These are phyloP conservation scores for Cancer borealis DNA, from an alignment of 2,888 invertebrate species.

Conservation along the genomic window DNA sequence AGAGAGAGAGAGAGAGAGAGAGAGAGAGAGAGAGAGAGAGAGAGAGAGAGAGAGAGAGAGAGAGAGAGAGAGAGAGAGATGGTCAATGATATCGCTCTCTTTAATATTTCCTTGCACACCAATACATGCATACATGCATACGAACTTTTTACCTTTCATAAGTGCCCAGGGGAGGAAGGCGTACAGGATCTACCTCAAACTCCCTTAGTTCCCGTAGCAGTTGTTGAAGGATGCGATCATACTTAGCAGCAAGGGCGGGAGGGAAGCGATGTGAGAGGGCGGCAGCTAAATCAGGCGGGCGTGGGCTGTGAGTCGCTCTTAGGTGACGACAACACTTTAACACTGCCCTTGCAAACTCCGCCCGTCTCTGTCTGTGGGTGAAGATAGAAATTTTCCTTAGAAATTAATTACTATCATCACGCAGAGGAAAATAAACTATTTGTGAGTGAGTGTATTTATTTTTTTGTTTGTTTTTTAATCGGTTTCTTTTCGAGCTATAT, in stretches of 20 bases:
- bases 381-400: neutral
- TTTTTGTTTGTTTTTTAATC: too few relatives aligned
- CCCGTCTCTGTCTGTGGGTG: slow-evolving; percentile 57
- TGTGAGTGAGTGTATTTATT: too few relatives aligned
- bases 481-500: too few relatives aligned
- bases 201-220: slow-evolving; percentile 60
- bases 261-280: slow-evolving; percentile 60
- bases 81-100: too few relatives aligned
- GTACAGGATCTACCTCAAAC: slow-evolving; percentile 65
- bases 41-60: neutral
- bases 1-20: slow-evolving; percentile 25
- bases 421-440: too few relatives aligned
- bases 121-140: too few relatives aligned
- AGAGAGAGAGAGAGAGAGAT: slow-evolving; percentile 36
- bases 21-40: neutral
- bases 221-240: slow-evolving; percentile 64
- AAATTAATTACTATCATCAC: too few relatives aligned
- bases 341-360: slow-evolving; percentile 64
- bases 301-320: slow-evolving; percentile 66
- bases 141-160: slow-evolving; percentile 36
- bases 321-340: slow-evolving; percentile 59
- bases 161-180: slow-evolving; percentile 56
- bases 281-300: slow-evolving; percentile 60
- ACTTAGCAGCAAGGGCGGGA: slow-evolving; percentile 55
- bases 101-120: too few relatives aligned